Evolutionary conservation across 2,888 invertebrate genomes (phyloP).

Genomic region (Hylaea fasciaria): DNA sequence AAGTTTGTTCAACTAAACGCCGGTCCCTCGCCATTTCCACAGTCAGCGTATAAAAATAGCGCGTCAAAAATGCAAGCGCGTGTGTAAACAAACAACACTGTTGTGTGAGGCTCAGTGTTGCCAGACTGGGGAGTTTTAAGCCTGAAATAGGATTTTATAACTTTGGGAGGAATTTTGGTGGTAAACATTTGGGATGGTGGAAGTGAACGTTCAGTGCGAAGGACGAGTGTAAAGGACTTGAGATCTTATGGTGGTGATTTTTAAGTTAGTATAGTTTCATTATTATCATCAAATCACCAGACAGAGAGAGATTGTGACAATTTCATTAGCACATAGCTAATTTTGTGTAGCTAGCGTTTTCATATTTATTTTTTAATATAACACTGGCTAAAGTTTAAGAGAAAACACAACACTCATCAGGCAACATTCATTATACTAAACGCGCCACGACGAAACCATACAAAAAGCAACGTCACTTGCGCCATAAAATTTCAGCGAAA

Average conservation of each 20-base stretch:
- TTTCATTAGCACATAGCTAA: too few species aligned
- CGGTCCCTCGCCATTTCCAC: constrained; percentile 20
- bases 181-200: too few species aligned
- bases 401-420: constrained; percentile 4
- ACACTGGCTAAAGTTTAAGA: background rate
- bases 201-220: too few species aligned
- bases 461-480: constrained; percentile 22
- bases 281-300: too few species aligned
- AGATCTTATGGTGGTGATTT: too few species aligned
- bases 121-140: constrained; percentile 2
- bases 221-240: too few species aligned
- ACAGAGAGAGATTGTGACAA: too few species aligned
- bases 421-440: constrained; percentile 16
- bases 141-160: constrained; percentile 1
- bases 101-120: constrained; percentile 28
- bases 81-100: constrained; percentile 40
- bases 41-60: constrained; percentile 41
- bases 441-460: constrained; percentile 8
- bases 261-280: too few species aligned
- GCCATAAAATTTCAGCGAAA: constrained; percentile 57
- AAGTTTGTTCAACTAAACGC: constrained; percentile 23
- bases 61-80: constrained; percentile 40
- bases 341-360: too few species aligned
- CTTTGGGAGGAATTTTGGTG: background rate
- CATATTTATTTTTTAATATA: too few species aligned